Evolutionary conservation across 2,113 vertebrate species (phyloP), one percentile per base, ranked within the genome.

Genomic region (Eclectus roratus): DNA sequence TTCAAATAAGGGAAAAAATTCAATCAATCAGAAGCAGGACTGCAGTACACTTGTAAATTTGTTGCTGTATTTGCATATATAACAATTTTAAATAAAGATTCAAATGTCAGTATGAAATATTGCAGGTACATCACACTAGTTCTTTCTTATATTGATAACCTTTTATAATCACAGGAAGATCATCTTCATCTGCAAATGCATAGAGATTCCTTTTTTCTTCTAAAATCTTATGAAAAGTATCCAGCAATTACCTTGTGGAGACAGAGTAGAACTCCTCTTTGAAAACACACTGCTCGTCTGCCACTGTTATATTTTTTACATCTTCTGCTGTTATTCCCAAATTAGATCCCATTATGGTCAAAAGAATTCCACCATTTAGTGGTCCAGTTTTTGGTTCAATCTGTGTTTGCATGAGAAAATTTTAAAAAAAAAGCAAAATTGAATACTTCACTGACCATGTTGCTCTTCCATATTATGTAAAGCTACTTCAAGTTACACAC

Each of bases 341-440:
- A 88, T 99, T 99, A 88, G 99, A 99, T 85, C 99, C 99, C 61
- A 97, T 98, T 96, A 99, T 99, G 71, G 99, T 99, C 86, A 99
- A 95, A 0, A 97, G 96, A 91, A 99, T 99, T 41, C 98, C 97
- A 7, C 99, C 99, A 4, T 96, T 97, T 37, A 98, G 95, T 1
- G 99, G 99, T 29, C 99, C 99, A 3, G 97, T 99, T 79, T 97
- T 97, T 46, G 99, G 99, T 83, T 98, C 89, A 97, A 99, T 98
- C 99, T 99, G 91, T 82, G 96, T 65, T 97, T 91, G 35, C 13
- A 73, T 39, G 39, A 71, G 7, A 17, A 24, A 84, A 41, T 61
- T 46, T 11, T 12, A 66, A 80, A 65, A 84, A 84, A 88, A 68
- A 76, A 44, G 7, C 12, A 64, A 31, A 81, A 89, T 96, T 87